phyloP scores from a whole-genome alignment of 2,797 vertebrate species.

The Rhodeus uyekii region DNA sequence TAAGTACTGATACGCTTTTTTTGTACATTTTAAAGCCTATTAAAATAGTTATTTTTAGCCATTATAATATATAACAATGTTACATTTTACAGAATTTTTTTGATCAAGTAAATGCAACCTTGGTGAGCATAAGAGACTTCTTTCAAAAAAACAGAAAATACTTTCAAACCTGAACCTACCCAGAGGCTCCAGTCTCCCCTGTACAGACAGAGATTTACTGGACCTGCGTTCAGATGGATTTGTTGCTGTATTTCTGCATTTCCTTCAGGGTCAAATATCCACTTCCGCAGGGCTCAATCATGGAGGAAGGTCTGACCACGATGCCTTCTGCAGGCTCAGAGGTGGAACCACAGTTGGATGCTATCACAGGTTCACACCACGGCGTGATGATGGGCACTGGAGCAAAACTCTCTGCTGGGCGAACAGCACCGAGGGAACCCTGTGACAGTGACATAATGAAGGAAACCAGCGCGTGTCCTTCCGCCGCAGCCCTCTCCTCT shows the following conservation, averaged over 20 bases:
- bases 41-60: no score
- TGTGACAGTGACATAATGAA: conserved; percentile 52
- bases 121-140: background rate
- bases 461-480: conserved; percentile 31
- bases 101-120: background rate
- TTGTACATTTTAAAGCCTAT: no score
- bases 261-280: conserved; percentile 78
- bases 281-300: conserved; percentile 64
- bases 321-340: conserved; percentile 54
- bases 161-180: background rate
- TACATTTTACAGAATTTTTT: background rate
- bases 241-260: conserved; percentile 76
- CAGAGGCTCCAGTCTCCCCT: no score
- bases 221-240: conserved; percentile 67
- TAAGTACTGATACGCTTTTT: no score
- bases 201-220: background rate
- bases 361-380: conserved; percentile 38
- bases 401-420: conserved; percentile 9
- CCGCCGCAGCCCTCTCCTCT: conserved; percentile 16
- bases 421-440: background rate
- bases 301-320: conserved; percentile 69
- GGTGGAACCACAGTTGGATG: conserved; percentile 6
- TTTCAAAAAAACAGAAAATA: background rate
- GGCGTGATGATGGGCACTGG: conserved; percentile 39
- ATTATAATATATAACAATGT: no score